Evolutionary conservation across 2,797 vertebrate species (phyloP), one percentile per base, ranked within the genome.

Genomic region (Megaceryle alcyon): DNA sequence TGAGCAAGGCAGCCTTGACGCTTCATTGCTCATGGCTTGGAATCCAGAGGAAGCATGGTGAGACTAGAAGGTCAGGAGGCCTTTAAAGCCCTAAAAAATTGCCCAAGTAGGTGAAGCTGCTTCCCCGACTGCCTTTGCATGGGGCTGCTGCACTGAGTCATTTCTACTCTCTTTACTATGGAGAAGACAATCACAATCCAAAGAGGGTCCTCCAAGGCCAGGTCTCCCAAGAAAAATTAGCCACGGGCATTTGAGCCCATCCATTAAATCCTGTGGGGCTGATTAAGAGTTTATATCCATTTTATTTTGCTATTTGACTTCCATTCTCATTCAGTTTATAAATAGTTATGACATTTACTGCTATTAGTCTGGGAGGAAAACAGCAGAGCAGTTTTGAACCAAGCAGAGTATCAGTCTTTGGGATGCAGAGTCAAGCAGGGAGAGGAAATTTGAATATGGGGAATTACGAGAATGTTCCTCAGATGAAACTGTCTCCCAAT

Each of bases 331-430:
- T 87, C 83, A 63, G 61, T 93, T 94, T 97, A 96, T 84, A 95
- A 96, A 94, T 69, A 92, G 78, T 91, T 96, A 76, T 90, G 96
- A 95, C 95, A 96, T 97, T 97, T 90, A 89, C 91, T 77, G 77
- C 65, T 95, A 86, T 78, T 51, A 12, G 75, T 83, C 65, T 66
- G 63, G 61, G 53, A 65, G 43, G 22, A 41, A 22, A 56, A 56
- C 61, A 77, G 46, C 29, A n/a, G 75, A 85, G 64, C 39, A 71
- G 54, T 72, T 78, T 97, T 89, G 81, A 78, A 92, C 26, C n/a
- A 10, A 84, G 68, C 51, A 83, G 95, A 90, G 59, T 70, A 29
- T 77, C 2, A 0, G 83, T 65, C 65, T 92, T 85, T 76, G 83
- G 1, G 1, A 59, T 39, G 39, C 53, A 49, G 43, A 65, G 46